Percentiles rank a stretch among this genome's conserved stretches.
These are phyloP conservation scores for Cepaea nemoralis DNA, from an alignment of 1,140 invertebrate species.

Conservation along the genomic window DNA sequence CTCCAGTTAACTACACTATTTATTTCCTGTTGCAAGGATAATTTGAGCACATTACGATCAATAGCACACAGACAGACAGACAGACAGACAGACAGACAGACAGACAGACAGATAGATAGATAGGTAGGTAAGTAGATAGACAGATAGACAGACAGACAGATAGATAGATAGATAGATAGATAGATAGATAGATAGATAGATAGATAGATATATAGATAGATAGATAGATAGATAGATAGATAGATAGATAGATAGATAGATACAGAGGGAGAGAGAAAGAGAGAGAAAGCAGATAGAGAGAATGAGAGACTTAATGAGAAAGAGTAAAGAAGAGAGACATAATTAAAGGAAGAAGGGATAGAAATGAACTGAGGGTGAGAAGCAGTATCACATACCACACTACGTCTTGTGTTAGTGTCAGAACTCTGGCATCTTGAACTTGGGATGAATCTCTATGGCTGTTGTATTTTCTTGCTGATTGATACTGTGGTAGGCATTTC, in stretches of 20 bases:
- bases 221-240: constrained; percentile 22
- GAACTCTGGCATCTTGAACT: too few species aligned
- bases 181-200: constrained; percentile 24
- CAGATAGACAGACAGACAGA: neutral
- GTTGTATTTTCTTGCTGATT: too few species aligned
- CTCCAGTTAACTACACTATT: too few species aligned
- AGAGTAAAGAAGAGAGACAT: too few species aligned
- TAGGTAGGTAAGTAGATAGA: neutral
- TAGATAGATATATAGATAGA: constrained; percentile 14
- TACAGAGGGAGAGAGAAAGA: too few species aligned
- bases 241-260: constrained; percentile 13
- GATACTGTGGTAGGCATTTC: too few species aligned
- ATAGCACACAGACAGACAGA: neutral
- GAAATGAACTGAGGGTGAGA: too few species aligned
- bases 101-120: neutral
- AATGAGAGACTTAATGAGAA: neutral
- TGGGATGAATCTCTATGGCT: too few species aligned
- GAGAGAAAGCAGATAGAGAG: neutral
- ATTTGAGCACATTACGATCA: too few species aligned
- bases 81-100: neutral
- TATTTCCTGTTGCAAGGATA: neutral
- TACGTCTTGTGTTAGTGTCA: too few species aligned
- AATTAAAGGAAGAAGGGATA: too few species aligned
- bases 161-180: constrained; percentile 5
- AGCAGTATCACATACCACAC: too few species aligned